phyloP scores from a whole-genome alignment of 2,888 invertebrate species.

The Lithophane socia region DNA sequence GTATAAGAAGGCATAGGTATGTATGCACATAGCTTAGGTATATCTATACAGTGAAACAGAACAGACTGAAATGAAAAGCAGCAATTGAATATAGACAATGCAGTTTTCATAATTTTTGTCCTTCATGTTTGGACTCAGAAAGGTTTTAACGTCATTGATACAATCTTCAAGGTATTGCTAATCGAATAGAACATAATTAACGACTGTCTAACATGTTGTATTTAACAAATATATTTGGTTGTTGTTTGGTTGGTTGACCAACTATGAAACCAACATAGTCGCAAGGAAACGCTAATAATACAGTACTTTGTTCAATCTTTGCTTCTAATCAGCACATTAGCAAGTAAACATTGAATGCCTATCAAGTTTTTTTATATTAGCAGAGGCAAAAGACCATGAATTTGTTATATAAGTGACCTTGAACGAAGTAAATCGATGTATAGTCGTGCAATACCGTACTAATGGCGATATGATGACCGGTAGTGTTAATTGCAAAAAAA shows the following conservation, averaged over 20 bases:
- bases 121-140: background rate
- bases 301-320: constrained; percentile 37
- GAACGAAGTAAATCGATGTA: constrained; percentile 64
- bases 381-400: constrained; percentile 39
- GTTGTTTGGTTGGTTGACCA: constrained; percentile 7
- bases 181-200: constrained; percentile 23
- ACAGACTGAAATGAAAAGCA: background rate
- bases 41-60: background rate
- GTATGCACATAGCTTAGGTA: background rate
- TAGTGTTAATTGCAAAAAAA: constrained; percentile 66
- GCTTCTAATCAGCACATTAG: constrained; percentile 45
- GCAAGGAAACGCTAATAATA: constrained; percentile 34
- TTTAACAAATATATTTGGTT: constrained; percentile 29
- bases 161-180: constrained; percentile 15
- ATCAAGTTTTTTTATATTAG: constrained; percentile 40
- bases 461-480: constrained; percentile 66
- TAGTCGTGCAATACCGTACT: constrained; percentile 63
- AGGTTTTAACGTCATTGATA: constrained; percentile 6
- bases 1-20: background rate
- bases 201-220: background rate
- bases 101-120: constrained; percentile 7
- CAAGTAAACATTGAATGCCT: constrained; percentile 43
- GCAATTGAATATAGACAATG: background rate
- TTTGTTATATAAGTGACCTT: constrained; percentile 58
- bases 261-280: constrained; percentile 38